Evolutionary conservation across 92 coral and sea anemone species (phyloP), one percentile per base, ranked within the genome.

Genomic region (Nematostella vectensis): DNA sequence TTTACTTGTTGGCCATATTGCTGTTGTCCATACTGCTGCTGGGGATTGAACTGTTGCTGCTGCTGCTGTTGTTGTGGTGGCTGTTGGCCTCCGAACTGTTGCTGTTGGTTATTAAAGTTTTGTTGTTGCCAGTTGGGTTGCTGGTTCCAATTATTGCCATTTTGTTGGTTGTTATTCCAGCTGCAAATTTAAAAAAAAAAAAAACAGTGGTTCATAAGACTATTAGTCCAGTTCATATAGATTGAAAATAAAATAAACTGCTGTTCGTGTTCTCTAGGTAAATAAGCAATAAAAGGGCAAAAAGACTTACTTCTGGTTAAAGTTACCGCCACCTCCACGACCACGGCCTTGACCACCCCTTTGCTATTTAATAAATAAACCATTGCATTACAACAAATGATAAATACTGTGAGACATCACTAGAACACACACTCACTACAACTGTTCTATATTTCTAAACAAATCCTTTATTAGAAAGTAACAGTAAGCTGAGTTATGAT

Each of bases 61-160:
- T 78, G 88, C n/a, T 75, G 83, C 16, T 74, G 80, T 31, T 80
- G 85, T 39, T 77, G 84, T 2, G 72, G 72, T 10, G 69, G 65
- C n/a, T n/a, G n/a, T n/a, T n/a, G n/a, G n/a, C n/a, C n/a, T n/a
- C n/a, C n/a, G n/a, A n/a, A n/a, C n/a, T 23, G 65, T 29, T 61
- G 75, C 57, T 69, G 68, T 17, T 71, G 78, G 31, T 70, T 67
- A 0, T 75, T 54, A 24, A 62, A 70, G 33, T 75, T 77, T 30
- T 78, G 79, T 3, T 81, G 77, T 15, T 70, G 83, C 52, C 70
- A 73, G 26, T 67, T 67, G 26, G 78, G 85, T n/a, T 81, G 86
- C 25, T 88, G 91, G 77, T 67, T 85, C 87, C 84, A 81, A 67
- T 62, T n/a, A n/a, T n/a, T 73, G 1, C 64, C 47, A 10, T 70